phyloP scores from a whole-genome alignment of 2,888 invertebrate genomes.

The Horisme vitalbata region DNA sequence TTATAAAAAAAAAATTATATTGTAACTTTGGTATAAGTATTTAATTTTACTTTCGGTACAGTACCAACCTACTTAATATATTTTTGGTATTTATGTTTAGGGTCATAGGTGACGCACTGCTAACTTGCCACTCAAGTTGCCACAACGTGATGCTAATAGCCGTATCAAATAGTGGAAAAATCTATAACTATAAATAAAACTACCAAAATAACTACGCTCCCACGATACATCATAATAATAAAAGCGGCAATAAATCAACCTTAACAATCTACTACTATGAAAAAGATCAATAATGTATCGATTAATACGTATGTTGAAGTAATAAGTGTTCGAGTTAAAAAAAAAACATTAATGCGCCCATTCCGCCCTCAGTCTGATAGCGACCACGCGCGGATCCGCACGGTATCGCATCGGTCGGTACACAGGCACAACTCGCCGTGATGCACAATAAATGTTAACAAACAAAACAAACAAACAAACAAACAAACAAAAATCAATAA shows the following conservation, averaged over 20 bases:
- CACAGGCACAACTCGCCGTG: no score
- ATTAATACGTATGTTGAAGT: conserved; percentile 4
- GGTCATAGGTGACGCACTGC: no score
- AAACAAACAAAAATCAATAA: no score
- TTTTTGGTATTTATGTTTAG: no score
- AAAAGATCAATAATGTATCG: neutral
- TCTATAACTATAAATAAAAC: no score
- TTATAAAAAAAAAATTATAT: no score
- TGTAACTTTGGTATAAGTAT: no score
- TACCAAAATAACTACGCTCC: neutral
- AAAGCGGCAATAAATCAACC: neutral
- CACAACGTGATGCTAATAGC: no score
- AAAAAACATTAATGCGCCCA: conserved; percentile 16
- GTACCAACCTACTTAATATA: no score
- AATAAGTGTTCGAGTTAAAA: conserved; percentile 29
- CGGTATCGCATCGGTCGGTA: neutral
- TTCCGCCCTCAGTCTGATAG: conserved; percentile 38
- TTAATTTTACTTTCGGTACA: no score
- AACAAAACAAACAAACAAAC: neutral
- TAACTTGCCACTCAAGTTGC: no score
- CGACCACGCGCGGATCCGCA: conserved; percentile 43
- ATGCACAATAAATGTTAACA: neutral
- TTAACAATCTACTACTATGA: neutral
- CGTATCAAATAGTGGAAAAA: no score
- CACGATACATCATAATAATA: neutral